phyloP scores from a whole-genome alignment of 1,140 invertebrate species.

The Melanaphis sacchari region DNA sequence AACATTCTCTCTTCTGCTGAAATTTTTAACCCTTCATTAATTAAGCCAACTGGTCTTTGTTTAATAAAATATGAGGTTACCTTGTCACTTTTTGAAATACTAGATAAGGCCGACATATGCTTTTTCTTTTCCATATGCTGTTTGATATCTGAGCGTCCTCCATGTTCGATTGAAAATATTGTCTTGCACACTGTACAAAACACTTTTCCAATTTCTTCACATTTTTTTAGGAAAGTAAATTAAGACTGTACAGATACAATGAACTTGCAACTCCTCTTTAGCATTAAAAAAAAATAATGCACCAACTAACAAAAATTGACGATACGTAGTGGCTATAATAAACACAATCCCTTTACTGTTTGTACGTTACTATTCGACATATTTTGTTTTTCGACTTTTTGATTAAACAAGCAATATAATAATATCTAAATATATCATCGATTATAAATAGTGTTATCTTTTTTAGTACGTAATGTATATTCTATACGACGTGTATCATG shows the following conservation, averaged over 20 bases:
- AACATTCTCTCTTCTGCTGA: no score
- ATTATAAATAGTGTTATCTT: constrained; percentile 20
- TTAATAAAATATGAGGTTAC: constrained; percentile 2
- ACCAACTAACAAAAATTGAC: constrained; percentile 7
- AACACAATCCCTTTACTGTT: neutral
- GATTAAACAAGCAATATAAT: neutral
- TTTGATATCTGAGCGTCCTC: constrained; percentile 19
- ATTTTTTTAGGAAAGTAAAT: constrained; percentile 34
- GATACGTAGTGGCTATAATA: constrained; percentile 6
- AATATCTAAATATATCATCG: constrained; percentile 1
- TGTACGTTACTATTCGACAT: constrained; percentile 1
- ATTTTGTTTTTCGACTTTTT: constrained; percentile 16
- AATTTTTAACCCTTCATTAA: no score
- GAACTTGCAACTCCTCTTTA: neutral
- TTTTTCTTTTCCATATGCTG: constrained; percentile 23
- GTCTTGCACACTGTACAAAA: constrained; percentile 24
- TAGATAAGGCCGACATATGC: neutral
- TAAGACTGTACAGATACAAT: constrained; percentile 34
- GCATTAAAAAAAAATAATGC: neutral
- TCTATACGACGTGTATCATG: neutral
- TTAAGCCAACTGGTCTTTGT: no score
- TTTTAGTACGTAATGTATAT: constrained; percentile 16
- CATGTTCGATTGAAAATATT: constrained; percentile 29
- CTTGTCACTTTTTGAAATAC: constrained; percentile 36
- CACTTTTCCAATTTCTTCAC: constrained; percentile 34